These are phyloP conservation scores for Sicus ferrugineus DNA, from an alignment of 2,888 invertebrate genomes.

Conservation along the genomic window DNA sequence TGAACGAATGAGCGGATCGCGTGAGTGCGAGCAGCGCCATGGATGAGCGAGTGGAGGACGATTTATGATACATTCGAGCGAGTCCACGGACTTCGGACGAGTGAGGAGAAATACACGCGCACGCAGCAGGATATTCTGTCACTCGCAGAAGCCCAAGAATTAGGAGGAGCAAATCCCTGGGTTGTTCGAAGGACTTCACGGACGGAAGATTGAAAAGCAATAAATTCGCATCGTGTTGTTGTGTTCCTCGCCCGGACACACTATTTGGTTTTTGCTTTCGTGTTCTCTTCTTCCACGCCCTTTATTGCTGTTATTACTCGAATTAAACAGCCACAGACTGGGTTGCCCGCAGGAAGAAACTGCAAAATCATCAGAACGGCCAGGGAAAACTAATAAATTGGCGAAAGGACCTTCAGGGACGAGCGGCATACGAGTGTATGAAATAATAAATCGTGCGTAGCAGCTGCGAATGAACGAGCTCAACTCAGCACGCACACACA, in stretches of 20 bases:
- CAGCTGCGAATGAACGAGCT: conserved; percentile 36
- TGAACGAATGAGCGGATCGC: not conserved
- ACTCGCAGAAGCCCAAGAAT: no score
- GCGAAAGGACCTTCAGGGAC: conserved; percentile 25
- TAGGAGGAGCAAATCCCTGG: no score
- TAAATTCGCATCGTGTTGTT: conserved; percentile 35
- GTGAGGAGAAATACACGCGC: not conserved
- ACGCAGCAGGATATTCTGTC: not conserved
- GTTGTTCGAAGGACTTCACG: conserved; percentile 42
- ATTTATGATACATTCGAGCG: no score
- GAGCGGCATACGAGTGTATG: not conserved
- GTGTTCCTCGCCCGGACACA: conserved; percentile 7
- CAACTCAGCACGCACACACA: conserved; percentile 13
- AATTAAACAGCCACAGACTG: not conserved
- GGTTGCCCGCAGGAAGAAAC: not conserved
- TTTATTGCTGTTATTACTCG: not conserved
- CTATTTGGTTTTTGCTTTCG: not conserved
- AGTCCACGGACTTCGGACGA: no score
- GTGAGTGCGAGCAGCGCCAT: no score
- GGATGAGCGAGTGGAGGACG: not conserved
- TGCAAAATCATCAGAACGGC: no score
- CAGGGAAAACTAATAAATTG: not conserved
- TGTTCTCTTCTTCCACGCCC: not conserved
- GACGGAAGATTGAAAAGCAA: conserved; percentile 43
- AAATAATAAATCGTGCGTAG: conserved; percentile 30